Evolutionary conservation across 2,888 invertebrate species (phyloP).

Genomic region (Polymixis lichenea): DNA sequence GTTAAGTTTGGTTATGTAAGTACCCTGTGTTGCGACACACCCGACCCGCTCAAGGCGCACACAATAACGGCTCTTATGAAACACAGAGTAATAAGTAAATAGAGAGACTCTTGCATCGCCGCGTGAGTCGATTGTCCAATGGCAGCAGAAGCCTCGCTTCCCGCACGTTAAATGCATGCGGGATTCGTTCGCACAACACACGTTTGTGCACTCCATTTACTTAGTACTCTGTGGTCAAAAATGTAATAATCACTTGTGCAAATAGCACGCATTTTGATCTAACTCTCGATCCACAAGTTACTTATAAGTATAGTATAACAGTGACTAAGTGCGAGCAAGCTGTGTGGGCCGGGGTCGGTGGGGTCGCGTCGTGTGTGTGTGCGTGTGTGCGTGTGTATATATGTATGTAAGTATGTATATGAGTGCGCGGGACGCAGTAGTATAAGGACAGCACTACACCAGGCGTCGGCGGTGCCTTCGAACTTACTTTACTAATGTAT

Average conservation of each 20-base stretch:
- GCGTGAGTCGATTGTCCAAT: slow-evolving; percentile 16
- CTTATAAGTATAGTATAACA: background rate
- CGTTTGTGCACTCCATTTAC: slow-evolving; percentile 7
- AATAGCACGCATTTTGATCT: background rate
- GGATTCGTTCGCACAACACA: background rate
- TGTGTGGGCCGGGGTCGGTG: background rate
- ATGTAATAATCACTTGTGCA: background rate
- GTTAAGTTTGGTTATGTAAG: slow-evolving; percentile 84
- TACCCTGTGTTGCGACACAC: slow-evolving; percentile 80
- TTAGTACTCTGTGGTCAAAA: slow-evolving; percentile 1
- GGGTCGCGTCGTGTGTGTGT: slow-evolving; percentile 52
- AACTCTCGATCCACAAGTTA: background rate
- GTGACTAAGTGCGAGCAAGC: background rate
- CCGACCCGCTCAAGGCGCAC: slow-evolving; percentile 15
- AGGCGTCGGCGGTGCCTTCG: slow-evolving; percentile 84
- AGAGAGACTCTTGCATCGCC: background rate
- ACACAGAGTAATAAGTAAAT: background rate
- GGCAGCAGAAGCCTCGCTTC: slow-evolving; percentile 11
- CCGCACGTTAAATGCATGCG: too few relatives aligned
- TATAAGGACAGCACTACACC: slow-evolving; percentile 78
- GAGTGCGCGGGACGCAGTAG: slow-evolving; percentile 80
- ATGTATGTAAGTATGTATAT: slow-evolving; percentile 72
- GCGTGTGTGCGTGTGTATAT: slow-evolving; percentile 72
- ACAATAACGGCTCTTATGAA: background rate
- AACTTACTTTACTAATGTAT: slow-evolving; percentile 78